These are phyloP conservation scores for Papilio polyxenes DNA, from an alignment of 1,140 invertebrate species.

Conservation along the genomic window DNA sequence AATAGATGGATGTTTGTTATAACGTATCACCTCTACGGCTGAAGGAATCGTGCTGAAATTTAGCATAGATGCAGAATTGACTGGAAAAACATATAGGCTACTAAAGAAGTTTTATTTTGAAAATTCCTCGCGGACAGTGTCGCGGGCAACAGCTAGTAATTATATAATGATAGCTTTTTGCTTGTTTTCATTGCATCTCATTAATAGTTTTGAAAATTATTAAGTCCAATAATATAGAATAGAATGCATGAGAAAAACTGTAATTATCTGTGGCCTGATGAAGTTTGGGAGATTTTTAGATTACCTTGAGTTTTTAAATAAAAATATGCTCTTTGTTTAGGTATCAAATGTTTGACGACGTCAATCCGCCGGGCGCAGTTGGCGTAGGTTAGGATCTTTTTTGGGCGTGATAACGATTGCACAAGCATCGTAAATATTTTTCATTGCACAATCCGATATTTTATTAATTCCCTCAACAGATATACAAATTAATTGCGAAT, in stretches of 20 bases:
- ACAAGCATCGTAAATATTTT: background rate
- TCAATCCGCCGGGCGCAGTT: constrained; percentile 1
- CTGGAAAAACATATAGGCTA: too few species aligned
- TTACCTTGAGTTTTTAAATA: constrained; percentile 3
- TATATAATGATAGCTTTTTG: too few species aligned
- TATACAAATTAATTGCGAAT: background rate
- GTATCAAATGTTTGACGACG: constrained; percentile 17
- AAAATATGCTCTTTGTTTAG: background rate
- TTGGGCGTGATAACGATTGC: background rate
- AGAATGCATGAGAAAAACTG: background rate
- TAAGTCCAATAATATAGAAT: background rate
- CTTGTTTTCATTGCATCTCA: constrained; percentile 15
- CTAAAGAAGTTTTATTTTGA: too few species aligned
- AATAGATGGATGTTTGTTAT: too few species aligned
- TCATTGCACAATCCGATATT: background rate
- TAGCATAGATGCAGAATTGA: background rate
- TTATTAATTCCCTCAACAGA: background rate
- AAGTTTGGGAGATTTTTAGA: background rate
- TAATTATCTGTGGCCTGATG: background rate
- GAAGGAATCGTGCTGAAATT: too few species aligned
- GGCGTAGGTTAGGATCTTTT: constrained; percentile 16
- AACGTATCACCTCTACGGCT: too few species aligned
- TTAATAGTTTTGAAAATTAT: background rate
- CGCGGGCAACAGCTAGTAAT: too few species aligned
- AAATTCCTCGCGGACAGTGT: too few species aligned